Evolutionary conservation across 1,140 invertebrate genomes (phyloP), one percentile per base, ranked within the genome.

Genomic region (Gryllus bimaculatus): DNA sequence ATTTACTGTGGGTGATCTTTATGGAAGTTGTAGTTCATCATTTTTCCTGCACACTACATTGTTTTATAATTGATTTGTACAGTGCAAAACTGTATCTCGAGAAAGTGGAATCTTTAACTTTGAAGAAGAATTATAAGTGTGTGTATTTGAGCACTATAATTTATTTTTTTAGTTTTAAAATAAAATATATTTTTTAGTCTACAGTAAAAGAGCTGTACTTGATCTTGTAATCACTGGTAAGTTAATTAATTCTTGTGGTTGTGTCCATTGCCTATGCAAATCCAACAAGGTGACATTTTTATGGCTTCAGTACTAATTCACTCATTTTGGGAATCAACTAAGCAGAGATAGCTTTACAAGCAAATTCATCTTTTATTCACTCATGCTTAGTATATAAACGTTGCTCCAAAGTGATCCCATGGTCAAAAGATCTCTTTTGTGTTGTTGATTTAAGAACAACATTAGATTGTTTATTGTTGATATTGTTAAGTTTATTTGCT

Each of bases 401-500:
- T 66, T 66, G 18, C 54, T 66, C 54, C 7, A 66, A 18, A 10
- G 54, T 66, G 54, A 66, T 66, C 10, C 10, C 18, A 66, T 66
- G 54, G 54, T 66, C 54, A 66, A 66, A 66, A 66, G 54, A 66
- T 66, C 54, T 66, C 54, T 18, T 66, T 39, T 66, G 54, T 13
- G 54, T 66, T 66, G 54, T 66, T 66, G 54, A 18, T 66, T 66
- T 66, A 66, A 13, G 54, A 66, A 66, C 10, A 13, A 66, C 18
- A 13, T 66, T 66, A 66, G 54, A 66, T 66, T 13, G 18, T 66
- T 66, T 66, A 66, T 66, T 66, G 18, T 66, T 66, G 54, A 66
- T 66, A 66, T 13, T 48, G 39, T 77, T 77, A 77, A 20, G 48
- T 77, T 77, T 48, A 77, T 77, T 66, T 77, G 76, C 76, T 77